phyloP scores from a whole-genome alignment of 2,797 vertebrate genomes.

The Tadarida brasiliensis region DNA sequence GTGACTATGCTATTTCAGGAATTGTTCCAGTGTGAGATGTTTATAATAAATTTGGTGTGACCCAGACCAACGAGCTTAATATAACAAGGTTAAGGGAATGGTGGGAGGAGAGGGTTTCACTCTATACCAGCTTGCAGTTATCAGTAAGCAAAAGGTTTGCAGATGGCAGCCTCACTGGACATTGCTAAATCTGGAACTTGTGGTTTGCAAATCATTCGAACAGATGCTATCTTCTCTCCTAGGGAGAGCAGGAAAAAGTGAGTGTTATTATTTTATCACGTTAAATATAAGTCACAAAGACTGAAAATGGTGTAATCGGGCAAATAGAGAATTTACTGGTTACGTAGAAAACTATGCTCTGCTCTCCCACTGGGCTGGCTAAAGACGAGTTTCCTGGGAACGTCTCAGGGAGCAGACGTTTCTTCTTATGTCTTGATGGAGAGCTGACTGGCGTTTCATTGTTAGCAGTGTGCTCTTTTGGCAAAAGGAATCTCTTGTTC shows the following conservation, averaged over 20 bases:
- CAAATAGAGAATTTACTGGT: neutral
- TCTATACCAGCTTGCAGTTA: neutral
- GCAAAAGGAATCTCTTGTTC: slow-evolving; percentile 15
- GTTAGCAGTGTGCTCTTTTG: neutral
- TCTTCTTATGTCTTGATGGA: neutral
- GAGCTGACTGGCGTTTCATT: neutral
- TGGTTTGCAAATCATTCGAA: slow-evolving; percentile 45
- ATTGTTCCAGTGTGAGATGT: slow-evolving; percentile 20
- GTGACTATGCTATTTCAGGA: slow-evolving; percentile 49
- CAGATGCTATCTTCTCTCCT: slow-evolving; percentile 1
- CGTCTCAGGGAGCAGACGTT: slow-evolving; percentile 4
- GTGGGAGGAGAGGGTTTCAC: neutral
- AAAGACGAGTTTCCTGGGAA: neutral
- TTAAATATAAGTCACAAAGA: slow-evolving; percentile 21
- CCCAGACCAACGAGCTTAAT: neutral
- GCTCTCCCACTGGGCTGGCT: neutral
- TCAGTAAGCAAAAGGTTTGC: slow-evolving; percentile 1
- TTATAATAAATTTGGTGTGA: slow-evolving; percentile 17
- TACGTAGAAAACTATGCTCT: neutral
- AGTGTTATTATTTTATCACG: slow-evolving; percentile 25
- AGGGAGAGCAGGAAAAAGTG: slow-evolving; percentile 15
- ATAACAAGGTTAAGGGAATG: neutral
- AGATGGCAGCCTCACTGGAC: neutral
- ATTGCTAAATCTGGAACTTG: slow-evolving; percentile 12
- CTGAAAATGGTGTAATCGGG: neutral